These are phyloP conservation scores for Drosophila colorata DNA, from an alignment of 2,888 invertebrate genomes.

Conservation along the genomic window DNA sequence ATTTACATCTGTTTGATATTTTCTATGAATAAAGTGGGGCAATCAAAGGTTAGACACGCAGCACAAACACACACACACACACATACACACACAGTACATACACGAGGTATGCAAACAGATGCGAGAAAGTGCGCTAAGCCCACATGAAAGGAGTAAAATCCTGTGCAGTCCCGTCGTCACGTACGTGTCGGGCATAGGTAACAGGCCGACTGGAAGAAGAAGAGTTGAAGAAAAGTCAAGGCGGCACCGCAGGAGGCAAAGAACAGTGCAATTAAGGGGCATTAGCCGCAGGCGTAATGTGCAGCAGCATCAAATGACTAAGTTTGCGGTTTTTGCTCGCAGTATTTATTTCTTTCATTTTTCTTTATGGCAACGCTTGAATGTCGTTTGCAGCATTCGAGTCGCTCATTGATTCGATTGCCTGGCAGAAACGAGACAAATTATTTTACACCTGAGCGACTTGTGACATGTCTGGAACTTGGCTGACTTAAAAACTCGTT, in stretches of 20 bases:
- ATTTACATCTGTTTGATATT: slow-evolving; percentile 62
- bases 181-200: slow-evolving; percentile 64
- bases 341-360: not conserved
- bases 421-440: slow-evolving; percentile 69
- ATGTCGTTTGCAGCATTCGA: slow-evolving; percentile 42
- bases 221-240: slow-evolving; percentile 1
- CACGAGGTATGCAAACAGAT: slow-evolving; percentile 41
- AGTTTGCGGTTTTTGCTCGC: slow-evolving; percentile 19
- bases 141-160: slow-evolving; percentile 66
- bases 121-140: slow-evolving; percentile 31
- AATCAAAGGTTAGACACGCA: slow-evolving; percentile 60
- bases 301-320: slow-evolving; percentile 45
- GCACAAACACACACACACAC: slow-evolving; percentile 8
- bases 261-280: slow-evolving; percentile 60
- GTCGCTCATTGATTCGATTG: slow-evolving; percentile 61
- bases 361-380: slow-evolving; percentile 9
- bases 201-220: not conserved
- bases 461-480: slow-evolving; percentile 71
- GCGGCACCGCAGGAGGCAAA: slow-evolving; percentile 18
- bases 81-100: not conserved
- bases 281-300: slow-evolving; percentile 42
- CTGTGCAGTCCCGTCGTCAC: slow-evolving; percentile 26
- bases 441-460: slow-evolving; percentile 69
- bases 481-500: slow-evolving; percentile 32
- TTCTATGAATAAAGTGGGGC: slow-evolving; percentile 60